Evolutionary conservation across 2,113 vertebrate genomes (phyloP).

Genomic region (Poeciliopsis prolifica): DNA sequence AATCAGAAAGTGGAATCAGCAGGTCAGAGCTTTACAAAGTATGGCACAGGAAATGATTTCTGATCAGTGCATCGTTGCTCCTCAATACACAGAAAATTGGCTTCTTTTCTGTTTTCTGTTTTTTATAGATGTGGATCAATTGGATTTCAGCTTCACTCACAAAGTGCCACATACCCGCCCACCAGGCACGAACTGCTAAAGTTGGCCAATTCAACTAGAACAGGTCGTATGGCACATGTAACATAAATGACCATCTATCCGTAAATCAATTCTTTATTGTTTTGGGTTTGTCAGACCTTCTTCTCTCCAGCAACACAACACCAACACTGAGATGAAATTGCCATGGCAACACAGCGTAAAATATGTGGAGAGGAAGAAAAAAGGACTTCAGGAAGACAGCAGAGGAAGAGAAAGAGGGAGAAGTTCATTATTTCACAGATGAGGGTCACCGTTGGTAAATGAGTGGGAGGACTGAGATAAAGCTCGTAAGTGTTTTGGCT

Average conservation of each 20-base stretch:
- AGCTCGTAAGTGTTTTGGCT: constrained; percentile 41
- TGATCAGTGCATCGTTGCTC: neutral
- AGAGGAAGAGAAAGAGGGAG: constrained; percentile 25
- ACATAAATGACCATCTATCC: neutral
- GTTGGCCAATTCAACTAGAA: neutral
- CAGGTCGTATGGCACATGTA: constrained; percentile 10
- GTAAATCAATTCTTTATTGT: neutral
- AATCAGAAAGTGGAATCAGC: neutral
- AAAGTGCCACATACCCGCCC: neutral
- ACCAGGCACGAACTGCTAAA: neutral
- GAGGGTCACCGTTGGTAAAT: constrained; percentile 48
- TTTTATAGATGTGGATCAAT: too few species aligned
- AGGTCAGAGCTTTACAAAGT: neutral
- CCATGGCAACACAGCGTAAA: constrained; percentile 67
- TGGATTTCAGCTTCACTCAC: neutral
- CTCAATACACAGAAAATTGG: neutral
- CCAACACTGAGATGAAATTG: constrained; percentile 47
- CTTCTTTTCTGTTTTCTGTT: neutral
- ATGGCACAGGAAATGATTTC: neutral
- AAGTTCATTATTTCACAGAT: constrained; percentile 48
- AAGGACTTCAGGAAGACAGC: constrained; percentile 6
- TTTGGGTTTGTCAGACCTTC: constrained; percentile 7
- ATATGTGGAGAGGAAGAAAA: constrained; percentile 7
- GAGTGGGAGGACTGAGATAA: constrained; percentile 36
- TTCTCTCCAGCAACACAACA: constrained; percentile 26